Evolutionary conservation across 2,888 invertebrate species (phyloP).

Genomic region (Lapara coniferarum): DNA sequence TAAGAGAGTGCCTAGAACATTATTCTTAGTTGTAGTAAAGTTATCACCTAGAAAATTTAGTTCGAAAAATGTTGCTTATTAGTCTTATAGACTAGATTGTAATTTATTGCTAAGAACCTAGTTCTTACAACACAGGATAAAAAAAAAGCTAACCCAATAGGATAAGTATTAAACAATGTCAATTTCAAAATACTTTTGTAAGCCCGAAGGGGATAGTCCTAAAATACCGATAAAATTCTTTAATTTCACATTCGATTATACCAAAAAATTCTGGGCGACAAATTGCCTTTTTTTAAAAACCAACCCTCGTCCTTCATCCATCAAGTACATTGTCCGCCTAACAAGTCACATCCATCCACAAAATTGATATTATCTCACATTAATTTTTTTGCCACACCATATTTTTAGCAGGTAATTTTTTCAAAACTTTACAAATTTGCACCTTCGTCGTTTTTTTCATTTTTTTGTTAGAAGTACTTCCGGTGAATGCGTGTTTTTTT

Average conservation of each 20-base stretch:
- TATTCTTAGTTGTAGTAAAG: too few relatives aligned
- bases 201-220: too few relatives aligned
- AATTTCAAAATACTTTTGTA: too few relatives aligned
- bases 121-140: too few relatives aligned
- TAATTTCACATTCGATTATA: not conserved
- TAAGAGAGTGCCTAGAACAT: too few relatives aligned
- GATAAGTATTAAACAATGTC: too few relatives aligned
- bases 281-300: not conserved
- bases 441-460: conserved; percentile 6
- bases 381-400: conserved; percentile 11
- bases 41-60: too few relatives aligned
- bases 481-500: conserved; percentile 3
- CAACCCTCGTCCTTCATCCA: not conserved
- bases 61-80: too few relatives aligned
- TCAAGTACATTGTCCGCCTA: conserved; percentile 4
- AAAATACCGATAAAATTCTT: too few relatives aligned
- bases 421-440: conserved; percentile 13
- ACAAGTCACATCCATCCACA: conserved; percentile 16
- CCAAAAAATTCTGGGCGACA: not conserved
- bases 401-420: conserved; percentile 13
- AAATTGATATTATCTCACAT: conserved; percentile 20
- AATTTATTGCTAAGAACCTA: too few relatives aligned
- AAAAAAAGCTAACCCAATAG: too few relatives aligned
- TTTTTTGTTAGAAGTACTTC: conserved; percentile 1
- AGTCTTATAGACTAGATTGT: too few relatives aligned